Evolutionary conservation across 2,888 invertebrate genomes (phyloP), one percentile per base, ranked within the genome.

Genomic region (Melinopterus prodromus): DNA sequence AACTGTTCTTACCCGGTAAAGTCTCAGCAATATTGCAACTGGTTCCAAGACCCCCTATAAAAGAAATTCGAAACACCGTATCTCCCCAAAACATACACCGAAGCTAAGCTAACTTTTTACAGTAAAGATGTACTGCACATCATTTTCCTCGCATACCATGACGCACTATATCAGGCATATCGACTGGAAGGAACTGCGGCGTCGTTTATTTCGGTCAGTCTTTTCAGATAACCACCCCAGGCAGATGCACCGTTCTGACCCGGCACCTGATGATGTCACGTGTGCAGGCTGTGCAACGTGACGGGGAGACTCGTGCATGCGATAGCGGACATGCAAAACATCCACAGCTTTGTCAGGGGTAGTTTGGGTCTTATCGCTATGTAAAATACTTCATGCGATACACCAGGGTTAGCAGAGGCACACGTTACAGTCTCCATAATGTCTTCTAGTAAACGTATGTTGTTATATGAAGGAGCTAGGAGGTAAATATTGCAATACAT

Each of bases 261-360:
- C 53, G 5, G 53, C 53, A 53, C 53, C 53, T 53, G 53, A 53
- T 53, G 53, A 53, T 53, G 53, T 53, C 53, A 53, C 53, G 53
- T 53, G 53, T 53, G 53, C 53, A 53, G 7, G 53, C 53, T 53
- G 53, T 53, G 53, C 53, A 53, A 53, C 53, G 53, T 53, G 53
- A 53, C 53, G 53, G 53, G 53, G 9, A 12, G 53, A 53, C 53
- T 53, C 53, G 53, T 53, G 53, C 53, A 53, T 53, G 53, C 53
- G 53, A 53, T 53, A 53, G 12, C 53, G 53, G 9, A 12, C 53
- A 53, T 9, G 53, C 53, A 53, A 53, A 53, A 53, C 53, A 53
- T 53, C 53, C 53, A 53, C 53, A 53, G 53, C 53, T 53, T 53
- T 53, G 53, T 53, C 53, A 53, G 53, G 53, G 53, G 53, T 53